These are phyloP conservation scores for Empis livida DNA, from an alignment of 2,888 invertebrate species.

Conservation along the genomic window DNA sequence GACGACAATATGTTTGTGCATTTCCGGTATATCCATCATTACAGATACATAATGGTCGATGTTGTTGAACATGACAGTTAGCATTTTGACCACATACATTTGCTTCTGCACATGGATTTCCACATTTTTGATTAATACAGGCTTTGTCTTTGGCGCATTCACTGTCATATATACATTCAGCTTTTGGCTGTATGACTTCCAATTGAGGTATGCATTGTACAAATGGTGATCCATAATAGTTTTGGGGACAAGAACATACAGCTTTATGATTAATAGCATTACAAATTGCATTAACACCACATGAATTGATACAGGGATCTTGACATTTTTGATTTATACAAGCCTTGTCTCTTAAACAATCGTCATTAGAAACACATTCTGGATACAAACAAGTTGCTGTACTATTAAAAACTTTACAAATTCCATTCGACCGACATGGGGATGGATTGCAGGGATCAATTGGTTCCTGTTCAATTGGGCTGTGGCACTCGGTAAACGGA, in stretches of 20 bases:
- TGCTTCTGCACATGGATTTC: constrained; percentile 55
- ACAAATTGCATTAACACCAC: constrained; percentile 72
- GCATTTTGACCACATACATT: constrained; percentile 65
- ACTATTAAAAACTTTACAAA: constrained; percentile 58
- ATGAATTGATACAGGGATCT: constrained; percentile 71
- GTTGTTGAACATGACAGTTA: constrained; percentile 62
- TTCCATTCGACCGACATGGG: constrained; percentile 71
- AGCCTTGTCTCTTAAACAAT: constrained; percentile 68
- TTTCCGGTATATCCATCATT: constrained; percentile 70
- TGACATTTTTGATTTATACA: constrained; percentile 73
- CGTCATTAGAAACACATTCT: constrained; percentile 79
- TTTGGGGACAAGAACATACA: constrained; percentile 67
- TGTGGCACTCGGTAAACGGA: constrained; percentile 60
- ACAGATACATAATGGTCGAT: constrained; percentile 72
- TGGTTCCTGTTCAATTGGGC: constrained; percentile 27
- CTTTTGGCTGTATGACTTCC: constrained; percentile 42
- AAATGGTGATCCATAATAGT: constrained; percentile 65
- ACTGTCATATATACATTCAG: constrained; percentile 62
- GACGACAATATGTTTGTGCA: constrained; percentile 62
- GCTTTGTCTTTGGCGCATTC: constrained; percentile 75
- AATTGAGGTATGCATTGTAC: constrained; percentile 51
- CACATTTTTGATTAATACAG: constrained; percentile 62
- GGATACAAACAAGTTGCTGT: constrained; percentile 67
- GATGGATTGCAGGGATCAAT: constrained; percentile 72
- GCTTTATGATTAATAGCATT: constrained; percentile 68